Conservation (phyloP, 2,797 vertebrate species). For the Clarias fuscus region DNA sequence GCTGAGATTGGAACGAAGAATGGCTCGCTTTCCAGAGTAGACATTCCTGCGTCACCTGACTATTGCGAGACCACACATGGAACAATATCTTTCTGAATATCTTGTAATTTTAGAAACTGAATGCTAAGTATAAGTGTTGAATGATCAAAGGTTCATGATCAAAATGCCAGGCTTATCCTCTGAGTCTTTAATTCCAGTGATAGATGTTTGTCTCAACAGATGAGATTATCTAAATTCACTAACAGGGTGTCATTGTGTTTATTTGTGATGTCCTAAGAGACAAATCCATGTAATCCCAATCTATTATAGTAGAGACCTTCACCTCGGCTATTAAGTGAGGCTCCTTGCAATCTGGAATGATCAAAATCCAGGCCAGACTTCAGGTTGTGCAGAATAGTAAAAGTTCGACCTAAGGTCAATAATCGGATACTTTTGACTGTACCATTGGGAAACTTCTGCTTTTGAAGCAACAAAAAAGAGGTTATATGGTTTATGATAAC, state of each 20-base stretch:
- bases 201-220: background rate
- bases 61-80: background rate
- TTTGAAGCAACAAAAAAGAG: background rate
- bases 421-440: background rate
- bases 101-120: constrained; percentile 1
- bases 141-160: background rate
- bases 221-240: background rate
- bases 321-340: background rate
- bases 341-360: background rate
- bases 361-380: background rate
- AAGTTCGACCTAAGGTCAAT: background rate
- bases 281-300: background rate
- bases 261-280: background rate
- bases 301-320: background rate
- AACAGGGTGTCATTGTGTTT: background rate
- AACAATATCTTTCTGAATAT: background rate
- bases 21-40: background rate
- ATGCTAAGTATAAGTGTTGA: background rate
- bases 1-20: background rate
- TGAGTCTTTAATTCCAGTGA: background rate
- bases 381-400: background rate
- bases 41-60: background rate
- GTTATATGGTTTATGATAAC: too few relatives aligned
- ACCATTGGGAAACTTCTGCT: background rate
- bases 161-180: background rate